phyloP scores from a whole-genome alignment of 2,888 invertebrate species.

The Hipparchia sbordonii region DNA sequence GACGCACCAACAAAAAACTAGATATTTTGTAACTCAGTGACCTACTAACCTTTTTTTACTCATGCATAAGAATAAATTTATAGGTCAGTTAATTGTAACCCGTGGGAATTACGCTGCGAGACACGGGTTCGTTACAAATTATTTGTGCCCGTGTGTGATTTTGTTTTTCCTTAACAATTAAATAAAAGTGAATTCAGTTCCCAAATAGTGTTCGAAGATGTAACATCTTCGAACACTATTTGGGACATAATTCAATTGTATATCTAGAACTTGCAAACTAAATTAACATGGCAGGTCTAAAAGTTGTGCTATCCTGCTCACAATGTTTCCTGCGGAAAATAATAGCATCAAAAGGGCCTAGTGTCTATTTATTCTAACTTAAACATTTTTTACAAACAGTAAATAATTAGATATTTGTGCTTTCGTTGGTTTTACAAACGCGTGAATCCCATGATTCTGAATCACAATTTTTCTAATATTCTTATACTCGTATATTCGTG shows the following conservation, averaged over 20 bases:
- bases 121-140: slow-evolving; percentile 24
- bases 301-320: too few relatives aligned
- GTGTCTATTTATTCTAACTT: too few relatives aligned
- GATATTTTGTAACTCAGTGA: slow-evolving; percentile 35
- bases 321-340: too few relatives aligned
- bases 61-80: slow-evolving; percentile 30
- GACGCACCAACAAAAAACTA: slow-evolving; percentile 21
- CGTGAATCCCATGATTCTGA: background rate
- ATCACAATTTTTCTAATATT: background rate
- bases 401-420: background rate
- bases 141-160: background rate
- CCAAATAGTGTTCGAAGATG: too few relatives aligned
- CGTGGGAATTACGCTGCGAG: slow-evolving; percentile 23
- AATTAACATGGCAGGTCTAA: too few relatives aligned
- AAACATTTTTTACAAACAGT: background rate
- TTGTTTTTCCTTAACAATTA: slow-evolving; percentile 8
- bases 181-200: too few relatives aligned
- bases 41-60: slow-evolving; percentile 38
- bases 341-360: too few relatives aligned
- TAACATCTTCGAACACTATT: too few relatives aligned
- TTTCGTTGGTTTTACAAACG: too few relatives aligned
- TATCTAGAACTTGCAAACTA: too few relatives aligned
- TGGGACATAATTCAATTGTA: too few relatives aligned
- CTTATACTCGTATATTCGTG: too few relatives aligned
- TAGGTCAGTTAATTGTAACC: slow-evolving; percentile 33